Base-by-base conservation (phyloP, 1,140 invertebrate species). In the Megalopta genalis region DNA sequence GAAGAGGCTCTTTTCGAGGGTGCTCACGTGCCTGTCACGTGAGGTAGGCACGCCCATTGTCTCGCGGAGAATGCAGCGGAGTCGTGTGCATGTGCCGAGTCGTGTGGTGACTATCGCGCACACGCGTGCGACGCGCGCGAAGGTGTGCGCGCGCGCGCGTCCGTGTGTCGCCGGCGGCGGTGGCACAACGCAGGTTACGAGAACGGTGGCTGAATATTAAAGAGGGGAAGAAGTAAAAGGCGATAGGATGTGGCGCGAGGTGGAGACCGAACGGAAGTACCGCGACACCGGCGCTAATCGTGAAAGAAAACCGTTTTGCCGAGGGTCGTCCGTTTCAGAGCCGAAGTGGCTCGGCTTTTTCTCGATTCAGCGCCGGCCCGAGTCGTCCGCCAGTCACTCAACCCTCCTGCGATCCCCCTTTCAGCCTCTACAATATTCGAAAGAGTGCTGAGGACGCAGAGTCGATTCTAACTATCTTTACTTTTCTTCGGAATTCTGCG, bases 1-100 rank as follows among this genome's bases (percentile, higher is more conserved):
- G 88, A 85, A 83, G 88, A 85, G 81, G 77, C 75, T 82, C 80
- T 90, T 89, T 90, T 88, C 74, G 85, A 90, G 90, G 85, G 88
- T 90, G 79, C 87, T 90, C 85, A 88, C 86, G 85, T 86, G 85
- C 62, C 80, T 49, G 87, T 87, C 88, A 85, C 89, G 86, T 88
- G 87, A 84, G 77, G 78, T 72, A 87, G 82, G 64, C 80, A 84
- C 87, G 63, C 80, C 85, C 85, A 89, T 89, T 90, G 86, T 89
- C 79, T 88, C 76, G 73, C 57, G 78, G 62, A 80, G 57, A 84
- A 86, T 65, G 77, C 66, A 75, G 59, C 46, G 16, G 37, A 23
- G 54, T 9, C n/a, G n/a, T 57, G 54, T 23, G 54, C 9, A 9
- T n/a, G 21, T 9, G 16, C 65, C 49, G 21, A n/a, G 23, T 46